phyloP scores from a whole-genome alignment of 2,888 invertebrate genomes.

The Leptarthrus brevirostris region DNA sequence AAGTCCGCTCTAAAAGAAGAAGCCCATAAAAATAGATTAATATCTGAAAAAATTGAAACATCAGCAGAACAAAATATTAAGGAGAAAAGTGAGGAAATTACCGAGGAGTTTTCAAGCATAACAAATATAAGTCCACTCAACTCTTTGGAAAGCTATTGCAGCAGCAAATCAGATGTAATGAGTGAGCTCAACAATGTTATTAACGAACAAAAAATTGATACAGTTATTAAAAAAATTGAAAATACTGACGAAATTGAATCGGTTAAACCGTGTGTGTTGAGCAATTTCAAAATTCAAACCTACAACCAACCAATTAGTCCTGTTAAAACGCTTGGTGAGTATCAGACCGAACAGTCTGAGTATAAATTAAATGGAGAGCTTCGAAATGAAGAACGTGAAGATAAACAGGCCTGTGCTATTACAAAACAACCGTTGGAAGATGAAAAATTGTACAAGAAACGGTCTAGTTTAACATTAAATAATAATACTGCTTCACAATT shows the following conservation, averaged over 20 bases:
- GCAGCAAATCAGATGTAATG: conserved; percentile 59
- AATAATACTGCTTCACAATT: conserved; percentile 48
- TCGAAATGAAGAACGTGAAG: not conserved
- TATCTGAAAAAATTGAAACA: not conserved
- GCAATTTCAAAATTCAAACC: conserved; percentile 62
- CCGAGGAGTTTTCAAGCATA: not conserved
- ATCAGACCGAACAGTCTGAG: not conserved
- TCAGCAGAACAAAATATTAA: not conserved
- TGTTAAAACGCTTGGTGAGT: conserved; percentile 47
- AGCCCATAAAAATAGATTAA: not conserved
- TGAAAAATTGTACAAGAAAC: conserved; percentile 58
- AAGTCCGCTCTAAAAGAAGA: not conserved
- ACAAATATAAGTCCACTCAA: not conserved
- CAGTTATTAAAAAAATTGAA: conserved; percentile 58
- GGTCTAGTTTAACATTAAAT: conserved; percentile 55
- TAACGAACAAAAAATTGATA: conserved; percentile 60
- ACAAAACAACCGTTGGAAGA: conserved; percentile 54
- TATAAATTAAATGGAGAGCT: not conserved
- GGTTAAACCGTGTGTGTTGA: conserved; percentile 62
- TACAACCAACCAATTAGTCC: conserved; percentile 32
- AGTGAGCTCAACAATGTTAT: conserved; percentile 61
- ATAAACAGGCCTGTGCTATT: not conserved
- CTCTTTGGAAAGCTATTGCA: conserved; percentile 23
- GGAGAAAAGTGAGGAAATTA: not conserved
- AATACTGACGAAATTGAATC: conserved; percentile 58